A percentile compares a stretch with the other conserved stretches of the same genome.
phyloP scores from a whole-genome alignment of 2,113 vertebrate species.

The Chionomys nivalis region DNA sequence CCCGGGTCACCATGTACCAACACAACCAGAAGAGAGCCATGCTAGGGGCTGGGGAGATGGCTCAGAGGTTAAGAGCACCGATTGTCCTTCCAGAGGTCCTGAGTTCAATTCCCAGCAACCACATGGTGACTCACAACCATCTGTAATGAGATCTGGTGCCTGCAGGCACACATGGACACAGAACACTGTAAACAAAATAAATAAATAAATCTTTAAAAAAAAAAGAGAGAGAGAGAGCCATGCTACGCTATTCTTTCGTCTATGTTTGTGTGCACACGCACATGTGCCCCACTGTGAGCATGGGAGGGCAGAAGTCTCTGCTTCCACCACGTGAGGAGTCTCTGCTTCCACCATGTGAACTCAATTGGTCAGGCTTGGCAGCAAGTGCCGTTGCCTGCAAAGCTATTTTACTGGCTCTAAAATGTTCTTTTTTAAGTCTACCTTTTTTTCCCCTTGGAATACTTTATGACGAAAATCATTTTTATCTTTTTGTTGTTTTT shows the following conservation, averaged over 20 bases:
- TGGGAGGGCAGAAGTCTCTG: not conserved
- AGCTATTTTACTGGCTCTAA: not conserved
- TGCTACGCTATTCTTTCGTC: not conserved
- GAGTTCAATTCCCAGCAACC: no score
- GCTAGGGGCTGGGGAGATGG: not conserved
- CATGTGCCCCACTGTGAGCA: not conserved
- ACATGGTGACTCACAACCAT: no score
- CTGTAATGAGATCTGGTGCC: no score
- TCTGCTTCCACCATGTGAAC: not conserved
- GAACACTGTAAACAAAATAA: no score
- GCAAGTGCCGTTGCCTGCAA: not conserved
- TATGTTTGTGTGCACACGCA: not conserved
- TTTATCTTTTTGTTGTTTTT: not conserved
- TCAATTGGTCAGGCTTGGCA: not conserved
- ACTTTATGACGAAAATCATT: not conserved
- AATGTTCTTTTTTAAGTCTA: constrained; percentile 14
- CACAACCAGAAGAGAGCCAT: not conserved
- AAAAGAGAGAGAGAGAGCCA: not conserved
- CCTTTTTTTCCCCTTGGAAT: not conserved
- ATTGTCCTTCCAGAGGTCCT: no score
- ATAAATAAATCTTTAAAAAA: no score
- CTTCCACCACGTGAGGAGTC: not conserved
- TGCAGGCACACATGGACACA: no score
- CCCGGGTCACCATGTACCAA: not conserved
- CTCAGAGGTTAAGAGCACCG: no score